Evolutionary conservation across 2,797 vertebrate genomes (phyloP), one percentile per base, ranked within the genome.

Genomic region (Glyptemys insculpta): DNA sequence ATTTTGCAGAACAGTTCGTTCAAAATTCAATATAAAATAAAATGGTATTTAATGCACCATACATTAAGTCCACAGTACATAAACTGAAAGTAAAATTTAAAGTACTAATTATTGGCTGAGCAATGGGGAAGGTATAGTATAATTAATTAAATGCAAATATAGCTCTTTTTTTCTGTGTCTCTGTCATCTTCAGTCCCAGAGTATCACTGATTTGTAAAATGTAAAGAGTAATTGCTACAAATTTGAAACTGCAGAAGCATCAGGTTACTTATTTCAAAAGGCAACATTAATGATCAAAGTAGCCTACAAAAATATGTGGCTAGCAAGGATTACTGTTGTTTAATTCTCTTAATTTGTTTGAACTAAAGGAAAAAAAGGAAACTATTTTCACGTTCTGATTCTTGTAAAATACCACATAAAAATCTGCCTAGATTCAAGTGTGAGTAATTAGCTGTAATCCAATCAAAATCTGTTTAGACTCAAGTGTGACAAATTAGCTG

Each of bases 321-420:
- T 89, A 37, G 49, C 74, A 91, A 95, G 29, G 86, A 83, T 1
- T 19, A 76, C 37, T 83, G 86, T 79, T 56, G 21, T 89, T 91
- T 94, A 54, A 83, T 79, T 94, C 18, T 10, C 19, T 83, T 91
- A 87, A 56, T 79, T 57, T 83, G 49, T 96, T 93, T 86, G 85
- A 94, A 81, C 29, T 37, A 47, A 68, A 88, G 2, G 23, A 90
- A 81, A 50, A 86, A 87, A 92, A 83, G 5, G 9, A 96, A 95
- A 85, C 86, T 0, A 53, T 87, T 81, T 34, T 74, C 31, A 90
- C 80, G 31, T 52, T 89, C 41, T 86, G 2, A 2, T 79, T 93
- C 82, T 87, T 81, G 23, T 79, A 84, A 92, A 92, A 68, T 2
- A 3, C 29, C 86, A 5, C 41, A 5, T 15, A 65, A 25, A 56